Conservation (phyloP, 2,797 vertebrate species). For the Mus caroli region DNA sequence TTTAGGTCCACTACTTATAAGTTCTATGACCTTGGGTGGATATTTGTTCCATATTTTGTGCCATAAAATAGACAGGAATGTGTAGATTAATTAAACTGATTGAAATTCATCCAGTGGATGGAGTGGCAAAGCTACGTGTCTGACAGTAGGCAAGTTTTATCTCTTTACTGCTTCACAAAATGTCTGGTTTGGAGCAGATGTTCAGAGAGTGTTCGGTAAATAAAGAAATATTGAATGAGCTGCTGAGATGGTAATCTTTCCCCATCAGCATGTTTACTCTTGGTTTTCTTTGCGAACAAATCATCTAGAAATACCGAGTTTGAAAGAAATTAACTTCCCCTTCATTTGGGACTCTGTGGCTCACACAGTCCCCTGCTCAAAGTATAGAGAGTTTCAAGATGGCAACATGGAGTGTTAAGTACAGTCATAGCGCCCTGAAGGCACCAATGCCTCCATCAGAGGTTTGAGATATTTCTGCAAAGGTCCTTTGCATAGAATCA, state of each 20-base stretch:
- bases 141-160: neutral
- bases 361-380: neutral
- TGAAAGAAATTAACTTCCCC: conserved; percentile 48
- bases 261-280: conserved; percentile 31
- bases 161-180: conserved; percentile 35
- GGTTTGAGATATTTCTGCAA: neutral
- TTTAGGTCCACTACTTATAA: neutral
- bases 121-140: neutral
- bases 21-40: neutral
- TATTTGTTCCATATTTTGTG: neutral
- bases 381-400: conserved; percentile 12
- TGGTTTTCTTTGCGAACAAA: conserved; percentile 36
- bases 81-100: neutral
- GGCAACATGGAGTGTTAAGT: neutral
- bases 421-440: neutral
- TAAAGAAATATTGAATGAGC: conserved; percentile 49
- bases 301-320: conserved; percentile 36
- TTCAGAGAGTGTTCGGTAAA: conserved; percentile 10
- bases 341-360: neutral
- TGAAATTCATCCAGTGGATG: neutral
- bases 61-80: neutral
- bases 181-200: conserved; percentile 43
- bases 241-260: conserved; percentile 39
- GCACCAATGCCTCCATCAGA: neutral
- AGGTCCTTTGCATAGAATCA: neutral